Base-by-base conservation (phyloP, 2,888 invertebrate species). In the Cylloceria caligata region DNA sequence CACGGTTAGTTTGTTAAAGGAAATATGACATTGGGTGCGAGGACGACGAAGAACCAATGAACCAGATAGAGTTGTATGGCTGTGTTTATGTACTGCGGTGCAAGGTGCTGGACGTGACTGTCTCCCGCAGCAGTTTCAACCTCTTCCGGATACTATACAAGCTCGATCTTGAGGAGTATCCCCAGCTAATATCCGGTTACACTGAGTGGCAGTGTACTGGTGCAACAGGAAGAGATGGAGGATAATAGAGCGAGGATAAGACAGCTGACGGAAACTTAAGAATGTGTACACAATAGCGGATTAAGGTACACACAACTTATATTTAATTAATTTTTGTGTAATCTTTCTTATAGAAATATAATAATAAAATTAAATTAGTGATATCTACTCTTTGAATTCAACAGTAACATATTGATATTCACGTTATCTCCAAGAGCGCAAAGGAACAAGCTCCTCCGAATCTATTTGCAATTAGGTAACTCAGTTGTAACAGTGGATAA, bases 111-210 rank as follows among this genome's bases (percentile, higher is more conserved):
- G 71, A 80, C 71, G 74, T 75, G 71, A 71, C 80, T 65, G 71
- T 80, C 74, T 69, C 45, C 60, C 52, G 62, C 72, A 81, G 67
- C 76, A 60, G 80, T 81, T n/a, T 81, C 76, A 72, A 60, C 55
- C 69, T 57, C 60, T 65, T 47, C 60, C 60, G 49, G 47, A 49
- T 76, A 27, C 52, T 60, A 81, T 67, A 76, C 67, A 68, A 76
- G 71, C 60, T 52, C 45, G 24, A 62, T 52, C 30, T 34, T 69
- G 49, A 39, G 60, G 47, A 49, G 49, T 72, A 75, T 47, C 57
- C 64, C 64, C 34, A 76, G 16, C 71, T 80, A 80, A 76, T 80
- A 80, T 75, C 74, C 71, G 71, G 75, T 75, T 80, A 76, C 75
- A 71, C 65, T 64, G 39, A 52, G 6, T 60, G 27, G 34, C 45